Conservation (phyloP, 2,113 vertebrate species). For the Vanacampus margaritifer region DNA sequence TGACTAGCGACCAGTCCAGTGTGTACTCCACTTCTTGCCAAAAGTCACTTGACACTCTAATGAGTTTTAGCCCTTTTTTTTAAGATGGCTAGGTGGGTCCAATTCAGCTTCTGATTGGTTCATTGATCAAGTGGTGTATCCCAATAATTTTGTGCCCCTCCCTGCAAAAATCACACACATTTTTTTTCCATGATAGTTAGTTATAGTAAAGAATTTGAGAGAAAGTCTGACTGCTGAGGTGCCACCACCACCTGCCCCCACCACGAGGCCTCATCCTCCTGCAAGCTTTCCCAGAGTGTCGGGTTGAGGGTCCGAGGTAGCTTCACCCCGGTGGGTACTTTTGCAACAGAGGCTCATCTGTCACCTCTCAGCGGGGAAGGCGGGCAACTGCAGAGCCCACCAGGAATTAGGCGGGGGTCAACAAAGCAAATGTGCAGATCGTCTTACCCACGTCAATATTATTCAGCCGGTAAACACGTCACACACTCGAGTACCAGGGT, state of each 20-base stretch:
- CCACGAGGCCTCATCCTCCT: conserved; percentile 48
- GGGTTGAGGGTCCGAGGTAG: conserved; percentile 46
- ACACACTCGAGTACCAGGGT: conserved; percentile 5
- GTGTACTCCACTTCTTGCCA: too few species aligned
- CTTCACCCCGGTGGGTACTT: conserved; percentile 52
- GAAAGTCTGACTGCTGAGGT: background rate
- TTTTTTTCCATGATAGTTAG: background rate
- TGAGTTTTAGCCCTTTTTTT: too few species aligned
- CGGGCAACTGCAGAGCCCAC: conserved; percentile 45
- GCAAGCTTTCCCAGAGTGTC: conserved; percentile 74
- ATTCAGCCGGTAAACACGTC: conserved; percentile 38
- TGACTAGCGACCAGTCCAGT: too few species aligned
- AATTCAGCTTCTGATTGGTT: too few species aligned
- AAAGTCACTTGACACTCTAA: too few species aligned
- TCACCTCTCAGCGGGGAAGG: conserved; percentile 49
- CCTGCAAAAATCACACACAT: background rate
- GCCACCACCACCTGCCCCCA: conserved; percentile 10
- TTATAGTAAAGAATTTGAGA: background rate
- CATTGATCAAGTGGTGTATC: too few species aligned
- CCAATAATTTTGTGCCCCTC: too few species aligned
- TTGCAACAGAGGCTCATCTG: conserved; percentile 69
- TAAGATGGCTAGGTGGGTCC: too few species aligned
- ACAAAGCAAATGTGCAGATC: conserved; percentile 37
- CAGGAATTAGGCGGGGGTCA: conserved; percentile 22
- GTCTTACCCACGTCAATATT: conserved; percentile 65